Conservation (phyloP, 2,888 invertebrate genomes). For the Cynaeus angustus region DNA sequence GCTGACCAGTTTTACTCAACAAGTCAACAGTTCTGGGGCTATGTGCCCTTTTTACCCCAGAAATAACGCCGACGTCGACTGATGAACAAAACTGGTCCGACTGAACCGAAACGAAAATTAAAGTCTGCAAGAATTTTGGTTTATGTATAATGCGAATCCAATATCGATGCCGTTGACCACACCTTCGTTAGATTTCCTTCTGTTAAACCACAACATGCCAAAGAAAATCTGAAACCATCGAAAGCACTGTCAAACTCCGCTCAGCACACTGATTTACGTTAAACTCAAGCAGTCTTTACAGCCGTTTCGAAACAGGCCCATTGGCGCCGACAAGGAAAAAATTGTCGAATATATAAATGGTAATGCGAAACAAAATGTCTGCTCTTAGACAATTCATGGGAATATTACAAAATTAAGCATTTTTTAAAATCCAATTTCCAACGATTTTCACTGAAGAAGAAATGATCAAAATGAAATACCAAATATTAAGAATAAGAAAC, state of each 20-base stretch:
- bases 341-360: no score
- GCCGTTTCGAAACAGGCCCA: neutral
- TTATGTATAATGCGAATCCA: constrained; percentile 64
- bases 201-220: constrained; percentile 64
- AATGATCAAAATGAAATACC: no score
- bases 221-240: constrained; percentile 65
- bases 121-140: constrained; percentile 50
- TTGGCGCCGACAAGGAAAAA: neutral
- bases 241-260: constrained; percentile 40
- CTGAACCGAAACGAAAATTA: constrained; percentile 55
- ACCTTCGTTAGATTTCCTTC: constrained; percentile 65
- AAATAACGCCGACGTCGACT: constrained; percentile 20
- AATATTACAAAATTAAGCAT: no score
- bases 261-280: constrained; percentile 18
- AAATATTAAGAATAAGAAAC: no score
- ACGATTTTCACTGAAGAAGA: no score
- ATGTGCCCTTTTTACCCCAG: neutral
- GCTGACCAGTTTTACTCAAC: constrained; percentile 48
- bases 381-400: no score
- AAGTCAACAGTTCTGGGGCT: constrained; percentile 19
- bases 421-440: no score
- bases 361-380: no score
- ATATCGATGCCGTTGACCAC: constrained; percentile 69
- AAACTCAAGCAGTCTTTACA: constrained; percentile 16
- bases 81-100: constrained; percentile 50